A percentile compares a stretch with the other conserved stretches of the same genome.
Conservation (phyloP, 2,888 invertebrate genomes). For the Sinopyrophorus schimmeli region DNA sequence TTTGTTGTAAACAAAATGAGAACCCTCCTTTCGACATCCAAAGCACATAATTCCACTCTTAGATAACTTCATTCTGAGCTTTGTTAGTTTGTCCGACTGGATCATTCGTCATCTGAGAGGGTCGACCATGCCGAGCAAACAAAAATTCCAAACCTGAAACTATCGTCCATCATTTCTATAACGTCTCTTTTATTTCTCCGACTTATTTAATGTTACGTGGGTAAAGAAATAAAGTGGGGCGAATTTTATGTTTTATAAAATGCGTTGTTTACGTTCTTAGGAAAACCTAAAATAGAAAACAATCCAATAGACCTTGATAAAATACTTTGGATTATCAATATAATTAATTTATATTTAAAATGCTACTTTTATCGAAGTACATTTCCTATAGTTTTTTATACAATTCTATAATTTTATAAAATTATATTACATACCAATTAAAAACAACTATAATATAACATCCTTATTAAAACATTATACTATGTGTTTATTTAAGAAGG, state of each 20-base stretch:
- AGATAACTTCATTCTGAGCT: conserved; percentile 38
- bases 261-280: conserved; percentile 1
- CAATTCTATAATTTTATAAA: too few relatives aligned
- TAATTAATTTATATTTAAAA: too few relatives aligned
- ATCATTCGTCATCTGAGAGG: conserved; percentile 39
- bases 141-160: conserved; percentile 60
- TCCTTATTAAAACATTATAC: too few relatives aligned
- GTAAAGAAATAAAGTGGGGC: conserved; percentile 3
- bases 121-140: conserved; percentile 44
- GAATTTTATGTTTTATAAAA: conserved; percentile 7
- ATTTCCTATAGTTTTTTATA: too few relatives aligned
- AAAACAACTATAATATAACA: too few relatives aligned
- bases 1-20: conserved; percentile 31
- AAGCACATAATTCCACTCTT: conserved; percentile 29
- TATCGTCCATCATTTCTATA: conserved; percentile 44
- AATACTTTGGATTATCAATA: too few relatives aligned
- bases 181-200: conserved; percentile 30
- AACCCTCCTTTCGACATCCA: conserved; percentile 30
- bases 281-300: too few relatives aligned
- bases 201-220: conserved; percentile 18
- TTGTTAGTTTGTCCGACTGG: conserved; percentile 39
- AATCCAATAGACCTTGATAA: too few relatives aligned
- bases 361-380: too few relatives aligned
- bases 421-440: too few relatives aligned
- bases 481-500: too few relatives aligned